Conservation (phyloP, 2,113 vertebrate genomes). For the Gallinago jamesoni region DNA sequence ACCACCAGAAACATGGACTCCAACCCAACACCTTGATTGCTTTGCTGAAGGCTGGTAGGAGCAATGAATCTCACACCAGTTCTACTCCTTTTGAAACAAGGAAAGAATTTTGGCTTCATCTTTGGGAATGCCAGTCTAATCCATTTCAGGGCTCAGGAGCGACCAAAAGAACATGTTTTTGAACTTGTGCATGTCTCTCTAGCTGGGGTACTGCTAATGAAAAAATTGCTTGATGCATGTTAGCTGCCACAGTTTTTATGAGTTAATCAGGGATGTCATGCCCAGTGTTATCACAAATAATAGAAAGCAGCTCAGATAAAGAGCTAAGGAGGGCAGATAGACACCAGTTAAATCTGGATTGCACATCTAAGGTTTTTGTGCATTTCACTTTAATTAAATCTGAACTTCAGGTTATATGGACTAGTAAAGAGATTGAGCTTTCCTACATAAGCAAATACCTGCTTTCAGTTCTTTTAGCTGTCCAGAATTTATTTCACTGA, state of each 20-base stretch:
- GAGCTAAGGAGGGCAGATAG: not conserved
- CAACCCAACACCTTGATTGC: not conserved
- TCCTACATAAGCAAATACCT: not conserved
- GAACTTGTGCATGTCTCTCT: not conserved
- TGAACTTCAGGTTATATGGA: not conserved
- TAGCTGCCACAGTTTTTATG: not conserved
- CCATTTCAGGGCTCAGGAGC: not conserved
- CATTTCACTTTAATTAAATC: not conserved
- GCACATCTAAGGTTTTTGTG: not conserved
- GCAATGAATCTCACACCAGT: not conserved
- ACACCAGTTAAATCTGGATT: not conserved
- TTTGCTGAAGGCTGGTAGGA: not conserved
- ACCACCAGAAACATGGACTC: not conserved
- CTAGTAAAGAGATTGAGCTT: not conserved
- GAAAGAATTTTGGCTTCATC: not conserved
- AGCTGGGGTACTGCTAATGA: not conserved
- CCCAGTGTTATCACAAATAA: not conserved
- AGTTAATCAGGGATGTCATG: not conserved
- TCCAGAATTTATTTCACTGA: not conserved
- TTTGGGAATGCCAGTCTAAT: not conserved
- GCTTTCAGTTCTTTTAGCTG: not conserved
- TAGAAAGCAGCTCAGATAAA: not conserved
- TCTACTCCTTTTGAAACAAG: not conserved
- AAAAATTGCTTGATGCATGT: not conserved
- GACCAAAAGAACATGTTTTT: not conserved